These are phyloP conservation scores for Macrobrachium nipponense DNA, from an alignment of 1,140 invertebrate species.

Conservation along the genomic window DNA sequence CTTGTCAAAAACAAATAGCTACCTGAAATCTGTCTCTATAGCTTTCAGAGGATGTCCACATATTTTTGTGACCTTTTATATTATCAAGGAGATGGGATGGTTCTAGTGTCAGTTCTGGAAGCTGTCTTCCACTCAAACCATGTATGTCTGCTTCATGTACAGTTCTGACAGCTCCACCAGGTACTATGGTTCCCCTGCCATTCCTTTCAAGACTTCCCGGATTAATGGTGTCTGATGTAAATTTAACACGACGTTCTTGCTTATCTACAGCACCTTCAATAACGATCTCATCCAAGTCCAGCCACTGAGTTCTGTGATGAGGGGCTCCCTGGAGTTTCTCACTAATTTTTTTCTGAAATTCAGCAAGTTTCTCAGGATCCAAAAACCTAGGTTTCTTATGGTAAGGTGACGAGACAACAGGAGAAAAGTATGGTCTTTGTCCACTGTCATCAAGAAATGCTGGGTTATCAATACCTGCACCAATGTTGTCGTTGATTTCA, in stretches of 20 bases:
- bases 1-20: too few relatives aligned
- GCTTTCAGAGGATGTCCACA: constrained; percentile 28
- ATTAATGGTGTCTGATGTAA: constrained; percentile 25
- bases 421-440: neutral
- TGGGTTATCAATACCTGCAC: constrained; percentile 42
- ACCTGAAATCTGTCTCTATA: constrained; percentile 35
- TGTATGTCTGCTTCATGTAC: neutral
- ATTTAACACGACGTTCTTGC: constrained; percentile 23
- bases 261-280: constrained; percentile 2
- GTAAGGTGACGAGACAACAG: neutral
- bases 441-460: constrained; percentile 47
- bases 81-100: neutral
- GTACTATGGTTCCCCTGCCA: neutral
- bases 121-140: neutral
- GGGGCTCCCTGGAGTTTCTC: constrained; percentile 36
- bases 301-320: constrained; percentile 21
- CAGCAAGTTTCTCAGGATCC: constrained; percentile 31
- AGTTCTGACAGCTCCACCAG: neutral
- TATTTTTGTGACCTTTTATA: neutral
- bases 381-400: neutral
- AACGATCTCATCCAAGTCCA: constrained; percentile 23
- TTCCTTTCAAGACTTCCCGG: constrained; percentile 3
- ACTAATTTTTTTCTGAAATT: constrained; percentile 44
- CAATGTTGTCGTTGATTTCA: constrained; percentile 8
- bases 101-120: neutral